Evolutionary conservation across 2,113 vertebrate genomes (phyloP).

Genomic region (Emydocephalus ijimae): DNA sequence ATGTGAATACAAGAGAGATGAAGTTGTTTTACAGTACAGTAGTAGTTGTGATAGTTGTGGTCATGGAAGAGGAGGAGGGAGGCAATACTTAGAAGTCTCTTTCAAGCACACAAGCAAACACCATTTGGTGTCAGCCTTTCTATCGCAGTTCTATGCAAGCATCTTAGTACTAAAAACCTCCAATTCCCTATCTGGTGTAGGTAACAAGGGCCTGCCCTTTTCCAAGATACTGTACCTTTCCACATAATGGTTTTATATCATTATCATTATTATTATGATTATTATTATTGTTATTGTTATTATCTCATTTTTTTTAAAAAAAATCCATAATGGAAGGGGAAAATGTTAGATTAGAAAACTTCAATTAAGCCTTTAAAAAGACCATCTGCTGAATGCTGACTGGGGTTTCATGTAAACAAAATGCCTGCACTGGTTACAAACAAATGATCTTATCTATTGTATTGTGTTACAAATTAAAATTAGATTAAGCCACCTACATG

Average conservation of each 20-base stretch:
- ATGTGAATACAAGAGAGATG: constrained; percentile 42
- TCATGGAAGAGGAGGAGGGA: not conserved
- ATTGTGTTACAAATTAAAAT: constrained; percentile 85
- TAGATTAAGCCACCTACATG: constrained; percentile 71
- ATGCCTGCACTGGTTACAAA: constrained; percentile 71
- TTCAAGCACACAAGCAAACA: constrained; percentile 13
- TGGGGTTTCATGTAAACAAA: constrained; percentile 86
- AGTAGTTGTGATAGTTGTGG: not conserved
- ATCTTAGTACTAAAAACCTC: constrained; percentile 33
- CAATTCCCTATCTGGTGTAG: constrained; percentile 18
- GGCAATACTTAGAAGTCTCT: constrained; percentile 33
- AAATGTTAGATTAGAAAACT: constrained; percentile 67
- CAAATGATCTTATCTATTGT: constrained; percentile 72
- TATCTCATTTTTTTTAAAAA: constrained; percentile 4
- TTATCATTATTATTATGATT: not conserved
- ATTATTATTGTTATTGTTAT: no score
- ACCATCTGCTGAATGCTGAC: constrained; percentile 75
- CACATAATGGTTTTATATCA: constrained; percentile 24
- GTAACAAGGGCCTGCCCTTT: constrained; percentile 32
- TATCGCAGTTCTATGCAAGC: not conserved
- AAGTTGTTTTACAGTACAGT: not conserved
- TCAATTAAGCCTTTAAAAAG: constrained; percentile 71
- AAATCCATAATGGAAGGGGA: constrained; percentile 49
- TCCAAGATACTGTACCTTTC: not conserved
- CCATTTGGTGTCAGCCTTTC: accelerated